Conservation (phyloP, 2,113 vertebrate genomes). For the Brachyhypopomus occidentalis region DNA sequence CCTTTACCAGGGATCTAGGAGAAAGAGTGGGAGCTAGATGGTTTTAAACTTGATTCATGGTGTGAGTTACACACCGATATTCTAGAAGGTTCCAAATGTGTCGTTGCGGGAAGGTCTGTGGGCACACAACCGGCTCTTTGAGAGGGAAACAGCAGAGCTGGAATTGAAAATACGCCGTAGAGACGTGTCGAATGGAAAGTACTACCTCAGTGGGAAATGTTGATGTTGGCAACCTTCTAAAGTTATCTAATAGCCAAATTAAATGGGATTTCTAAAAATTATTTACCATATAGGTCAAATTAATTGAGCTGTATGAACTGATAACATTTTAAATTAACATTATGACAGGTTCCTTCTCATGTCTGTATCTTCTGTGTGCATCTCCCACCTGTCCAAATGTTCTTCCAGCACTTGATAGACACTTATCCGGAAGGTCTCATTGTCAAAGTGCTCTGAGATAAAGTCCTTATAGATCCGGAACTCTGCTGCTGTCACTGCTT, state of each 20-base stretch:
- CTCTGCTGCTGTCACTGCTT: conserved; percentile 91
- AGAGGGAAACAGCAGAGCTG: conserved; percentile 14
- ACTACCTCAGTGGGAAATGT: too few species aligned
- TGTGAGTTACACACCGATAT: conserved; percentile 57
- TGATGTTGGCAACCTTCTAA: too few species aligned
- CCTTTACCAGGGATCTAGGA: conserved; percentile 58
- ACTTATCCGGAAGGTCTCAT: conserved; percentile 93
- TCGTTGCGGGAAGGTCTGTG: conserved; percentile 11
- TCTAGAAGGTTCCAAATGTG: conserved; percentile 46
- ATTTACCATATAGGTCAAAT: too few species aligned
- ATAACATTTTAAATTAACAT: background rate
- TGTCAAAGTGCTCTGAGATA: conserved; percentile 87
- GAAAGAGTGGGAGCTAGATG: conserved; percentile 39
- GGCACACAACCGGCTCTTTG: conserved; percentile 41
- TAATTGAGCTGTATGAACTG: background rate
- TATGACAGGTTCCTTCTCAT: background rate
- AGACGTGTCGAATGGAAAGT: background rate
- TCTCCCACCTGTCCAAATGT: conserved; percentile 84
- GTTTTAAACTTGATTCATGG: conserved; percentile 42
- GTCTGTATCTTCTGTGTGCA: background rate
- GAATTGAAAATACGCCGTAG: conserved; percentile 18
- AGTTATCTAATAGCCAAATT: too few species aligned
- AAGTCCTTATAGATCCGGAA: conserved; percentile 98
- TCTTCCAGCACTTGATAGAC: conserved; percentile 95
- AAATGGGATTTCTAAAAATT: too few species aligned